Percentiles rank a stretch among this genome's conserved stretches.
These are phyloP conservation scores for Onychostoma macrolepis DNA, from an alignment of 2,113 vertebrate genomes.

Conservation along the genomic window DNA sequence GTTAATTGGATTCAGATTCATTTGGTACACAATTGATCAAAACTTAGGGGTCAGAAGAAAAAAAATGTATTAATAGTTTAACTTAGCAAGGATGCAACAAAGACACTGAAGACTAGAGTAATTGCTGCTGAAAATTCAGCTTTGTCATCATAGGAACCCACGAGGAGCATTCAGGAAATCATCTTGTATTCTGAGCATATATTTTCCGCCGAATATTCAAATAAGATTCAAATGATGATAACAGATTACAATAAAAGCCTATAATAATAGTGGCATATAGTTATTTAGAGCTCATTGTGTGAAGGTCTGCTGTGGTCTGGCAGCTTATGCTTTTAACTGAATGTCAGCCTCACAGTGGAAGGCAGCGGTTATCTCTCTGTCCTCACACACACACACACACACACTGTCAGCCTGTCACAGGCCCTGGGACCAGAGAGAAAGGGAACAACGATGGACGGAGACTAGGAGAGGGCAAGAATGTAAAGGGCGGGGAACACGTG, in stretches of 20 bases:
- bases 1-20: not conserved
- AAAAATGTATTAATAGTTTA: too few species aligned
- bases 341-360: conserved; percentile 18
- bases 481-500: conserved; percentile 40
- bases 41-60: too few species aligned
- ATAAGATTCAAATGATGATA: not conserved
- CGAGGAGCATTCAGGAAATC: not conserved
- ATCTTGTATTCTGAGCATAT: not conserved
- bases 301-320: conserved; percentile 1
- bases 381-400: conserved; percentile 11
- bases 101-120: not conserved
- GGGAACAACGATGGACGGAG: conserved; percentile 26
- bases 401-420: conserved; percentile 38
- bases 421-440: conserved; percentile 31
- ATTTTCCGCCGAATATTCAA: not conserved
- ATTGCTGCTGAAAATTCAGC: not conserved
- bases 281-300: conserved; percentile 22
- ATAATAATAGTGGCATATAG: conserved; percentile 5
- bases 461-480: conserved; percentile 1
- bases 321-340: conserved; percentile 25
- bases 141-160: not conserved
- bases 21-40: not conserved
- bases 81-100: too few species aligned
- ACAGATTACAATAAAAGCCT: not conserved
- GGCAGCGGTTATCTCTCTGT: conserved; percentile 21